phyloP scores from a whole-genome alignment of 2,797 vertebrate genomes.

The Synanceia verrucosa region DNA sequence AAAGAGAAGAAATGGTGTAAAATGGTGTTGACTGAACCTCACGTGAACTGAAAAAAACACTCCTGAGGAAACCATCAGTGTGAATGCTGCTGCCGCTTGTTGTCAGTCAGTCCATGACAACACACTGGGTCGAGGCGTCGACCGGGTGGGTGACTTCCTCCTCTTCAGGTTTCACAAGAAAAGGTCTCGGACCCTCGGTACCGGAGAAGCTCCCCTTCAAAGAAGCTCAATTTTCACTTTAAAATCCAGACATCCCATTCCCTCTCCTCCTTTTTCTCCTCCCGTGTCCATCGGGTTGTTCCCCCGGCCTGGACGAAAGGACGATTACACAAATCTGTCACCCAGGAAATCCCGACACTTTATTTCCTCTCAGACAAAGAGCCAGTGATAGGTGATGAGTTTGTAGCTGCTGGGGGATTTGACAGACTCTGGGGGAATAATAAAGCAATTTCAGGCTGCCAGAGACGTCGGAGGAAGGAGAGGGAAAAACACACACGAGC shows the following conservation, averaged over 20 bases:
- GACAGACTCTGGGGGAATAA: conserved; percentile 80
- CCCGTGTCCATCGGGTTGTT: conserved; percentile 52
- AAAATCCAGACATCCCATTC: conserved; percentile 42
- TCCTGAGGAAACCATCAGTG: background rate
- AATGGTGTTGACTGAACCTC: background rate
- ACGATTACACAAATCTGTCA: conserved; percentile 78
- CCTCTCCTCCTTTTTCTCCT: conserved; percentile 33
- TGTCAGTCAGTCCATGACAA: conserved; percentile 27
- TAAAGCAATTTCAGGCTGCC: conserved; percentile 83
- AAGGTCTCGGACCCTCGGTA: conserved; percentile 51
- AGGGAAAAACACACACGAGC: conserved; percentile 59
- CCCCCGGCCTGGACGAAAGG: conserved; percentile 56
- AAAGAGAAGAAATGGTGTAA: background rate
- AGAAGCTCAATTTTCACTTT: conserved; percentile 75
- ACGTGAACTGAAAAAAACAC: background rate
- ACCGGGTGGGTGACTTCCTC: conserved; percentile 42
- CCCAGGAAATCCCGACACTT: conserved; percentile 77
- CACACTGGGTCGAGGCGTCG: conserved; percentile 21
- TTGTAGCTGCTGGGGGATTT: conserved; percentile 74
- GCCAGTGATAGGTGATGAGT: conserved; percentile 79
- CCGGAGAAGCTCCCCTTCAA: conserved; percentile 64
- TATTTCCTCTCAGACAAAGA: conserved; percentile 82
- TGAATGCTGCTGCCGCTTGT: conserved; percentile 9
- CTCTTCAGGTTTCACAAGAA: conserved; percentile 42
- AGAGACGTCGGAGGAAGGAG: conserved; percentile 61